phyloP scores from a whole-genome alignment of 1,140 invertebrate species.

The Penaeus vannamei region DNA sequence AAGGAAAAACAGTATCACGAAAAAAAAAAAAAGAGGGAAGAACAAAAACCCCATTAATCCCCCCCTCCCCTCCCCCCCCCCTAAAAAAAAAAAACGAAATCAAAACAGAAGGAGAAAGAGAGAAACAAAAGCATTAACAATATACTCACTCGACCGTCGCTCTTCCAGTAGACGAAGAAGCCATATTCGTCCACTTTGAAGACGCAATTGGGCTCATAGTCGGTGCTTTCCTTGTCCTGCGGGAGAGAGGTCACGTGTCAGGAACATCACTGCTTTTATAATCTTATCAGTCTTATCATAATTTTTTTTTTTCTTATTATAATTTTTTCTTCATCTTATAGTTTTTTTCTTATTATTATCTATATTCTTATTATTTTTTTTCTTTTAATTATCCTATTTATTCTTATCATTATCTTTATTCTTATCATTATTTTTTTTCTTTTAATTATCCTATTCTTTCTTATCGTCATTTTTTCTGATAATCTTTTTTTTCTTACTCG shows the following conservation, averaged over 20 bases:
- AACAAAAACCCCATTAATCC: not conserved
- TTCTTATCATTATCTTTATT: too few species aligned
- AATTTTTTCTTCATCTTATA: too few species aligned
- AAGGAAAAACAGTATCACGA: not conserved
- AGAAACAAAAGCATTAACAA: not conserved
- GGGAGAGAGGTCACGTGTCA: not conserved
- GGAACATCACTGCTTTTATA: not conserved
- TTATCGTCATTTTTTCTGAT: too few species aligned
- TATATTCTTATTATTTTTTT: too few species aligned
- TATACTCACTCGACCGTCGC: slow-evolving; percentile 87
- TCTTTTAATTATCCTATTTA: too few species aligned
- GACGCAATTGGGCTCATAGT: slow-evolving; percentile 88
- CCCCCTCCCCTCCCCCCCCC: not conserved
- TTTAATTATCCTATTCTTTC: too few species aligned
- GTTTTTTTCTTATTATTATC: too few species aligned
- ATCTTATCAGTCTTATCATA: too few species aligned
- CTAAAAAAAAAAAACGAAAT: too few species aligned
- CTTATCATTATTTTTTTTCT: too few species aligned
- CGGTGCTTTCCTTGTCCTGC: slow-evolving; percentile 89
- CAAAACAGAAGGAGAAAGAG: not conserved
- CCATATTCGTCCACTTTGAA: slow-evolving; percentile 99
- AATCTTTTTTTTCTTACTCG: too few species aligned
- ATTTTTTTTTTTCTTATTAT: too few species aligned
- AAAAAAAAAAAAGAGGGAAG: not conserved
- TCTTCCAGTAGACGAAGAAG: slow-evolving; percentile 99